Base-by-base conservation (phyloP, 2,797 vertebrate species). In the Eulemur rubriventer region DNA sequence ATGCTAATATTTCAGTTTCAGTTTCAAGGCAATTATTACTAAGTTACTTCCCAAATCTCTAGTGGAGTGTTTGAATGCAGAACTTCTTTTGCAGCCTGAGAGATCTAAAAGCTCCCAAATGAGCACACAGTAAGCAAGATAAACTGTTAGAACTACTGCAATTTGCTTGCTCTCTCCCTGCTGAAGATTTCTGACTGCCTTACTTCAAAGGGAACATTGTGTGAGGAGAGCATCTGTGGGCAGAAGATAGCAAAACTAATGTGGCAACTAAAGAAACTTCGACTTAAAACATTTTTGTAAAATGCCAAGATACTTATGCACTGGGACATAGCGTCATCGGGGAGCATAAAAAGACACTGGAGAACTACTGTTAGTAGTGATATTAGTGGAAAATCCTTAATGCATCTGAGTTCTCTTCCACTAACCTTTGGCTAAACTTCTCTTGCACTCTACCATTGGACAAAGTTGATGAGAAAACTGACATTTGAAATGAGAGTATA, bases 171-270 rank as follows among this genome's bases (percentile, higher is more conserved):
- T 89, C 38, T 18, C 67, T 95, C 57, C n/a, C 63, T 75, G 72
- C 69, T 69, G 52, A 91, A 94, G 79, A 92, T 75, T 96, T 93
- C 91, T 75, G 75, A 69, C 75, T 69, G 38, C n/a, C 43, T 92
- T 65, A 91, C 59, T 96, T 97, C 95, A 96, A 97, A 97, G 69
- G 50, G 75, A 95, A 93, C 65, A 96, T 33, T n/a, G 7, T 73
- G 59, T 88, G 67, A 91, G 35, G 30, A 82, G 73, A 95, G 52
- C 75, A 94, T 95, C 79, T 97, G 91, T 13, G 18, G 48, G 35
- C 55, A 95, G 85, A 73, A 94, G 92, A 97, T 69, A 96, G 89
- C n/a, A 89, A 91, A 50, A 75, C 5, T n/a, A 95, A 88, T 10
- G 33, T 80, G 50, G 38, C 43, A 89, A 83, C 16, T 33, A 67